Percentiles rank a stretch among this genome's conserved stretches.
Conservation (phyloP, 2,113 vertebrate species). For the Microcebus jonahi region DNA sequence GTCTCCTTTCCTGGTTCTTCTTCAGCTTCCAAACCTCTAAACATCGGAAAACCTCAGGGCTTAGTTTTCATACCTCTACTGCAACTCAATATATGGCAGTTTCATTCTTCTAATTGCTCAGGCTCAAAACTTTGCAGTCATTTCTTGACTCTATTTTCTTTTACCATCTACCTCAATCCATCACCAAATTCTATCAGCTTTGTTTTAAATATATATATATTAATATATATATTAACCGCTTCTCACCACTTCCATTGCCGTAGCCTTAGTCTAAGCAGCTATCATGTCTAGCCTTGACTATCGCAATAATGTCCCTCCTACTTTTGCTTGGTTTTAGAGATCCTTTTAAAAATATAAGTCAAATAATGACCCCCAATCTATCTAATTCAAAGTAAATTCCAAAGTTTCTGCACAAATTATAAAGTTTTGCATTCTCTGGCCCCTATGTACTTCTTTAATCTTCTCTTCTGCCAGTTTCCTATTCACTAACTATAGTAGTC, state of each 20-base stretch:
- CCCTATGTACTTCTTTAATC: neutral
- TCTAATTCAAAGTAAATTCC: constrained; percentile 7
- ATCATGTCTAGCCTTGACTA: neutral
- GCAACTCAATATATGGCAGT: neutral
- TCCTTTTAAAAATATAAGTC: neutral
- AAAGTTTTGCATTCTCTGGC: neutral
- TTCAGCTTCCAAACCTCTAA: neutral
- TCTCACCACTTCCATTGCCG: neutral
- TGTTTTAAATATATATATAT: neutral
- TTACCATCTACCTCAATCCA: neutral
- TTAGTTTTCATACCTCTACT: neutral
- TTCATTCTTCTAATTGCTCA: neutral
- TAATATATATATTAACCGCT: neutral
- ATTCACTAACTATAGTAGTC: neutral
- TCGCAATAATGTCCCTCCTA: neutral
- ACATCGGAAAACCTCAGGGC: neutral
- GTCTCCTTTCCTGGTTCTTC: neutral
- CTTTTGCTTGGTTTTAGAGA: neutral
- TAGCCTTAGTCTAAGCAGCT: neutral
- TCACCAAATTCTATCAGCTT: neutral
- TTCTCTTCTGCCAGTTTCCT: neutral
- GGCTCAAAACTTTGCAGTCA: neutral
- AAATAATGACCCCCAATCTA: neutral
- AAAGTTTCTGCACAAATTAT: neutral
- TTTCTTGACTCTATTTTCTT: neutral